phyloP scores from a whole-genome alignment of 2,888 invertebrate genomes.

The Oscheius sp. region DNA sequence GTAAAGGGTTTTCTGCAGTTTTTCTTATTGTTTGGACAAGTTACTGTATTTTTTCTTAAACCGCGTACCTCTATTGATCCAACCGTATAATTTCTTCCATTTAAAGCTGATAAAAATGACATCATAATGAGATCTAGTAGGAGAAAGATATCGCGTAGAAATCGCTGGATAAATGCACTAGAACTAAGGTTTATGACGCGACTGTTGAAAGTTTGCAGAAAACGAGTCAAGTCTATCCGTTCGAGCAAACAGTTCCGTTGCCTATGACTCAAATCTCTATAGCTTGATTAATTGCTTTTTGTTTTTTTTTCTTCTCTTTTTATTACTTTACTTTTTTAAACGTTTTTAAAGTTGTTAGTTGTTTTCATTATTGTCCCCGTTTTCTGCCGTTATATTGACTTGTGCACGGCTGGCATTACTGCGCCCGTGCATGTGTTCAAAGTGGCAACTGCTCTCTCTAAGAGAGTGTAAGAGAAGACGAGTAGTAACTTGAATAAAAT shows the following conservation, averaged over 20 bases:
- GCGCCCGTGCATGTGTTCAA: slow-evolving; percentile 36
- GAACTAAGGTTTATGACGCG: background rate
- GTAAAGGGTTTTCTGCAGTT: too few species aligned
- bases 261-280: background rate
- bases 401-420: slow-evolving; percentile 36
- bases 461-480: slow-evolving; percentile 28
- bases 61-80: too few species aligned
- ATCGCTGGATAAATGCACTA: too few species aligned
- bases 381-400: slow-evolving; percentile 34
- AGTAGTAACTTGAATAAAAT: slow-evolving; percentile 27
- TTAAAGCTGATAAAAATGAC: too few species aligned
- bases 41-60: too few species aligned
- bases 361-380: slow-evolving; percentile 21
- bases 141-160: too few species aligned
- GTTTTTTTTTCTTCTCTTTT: background rate
- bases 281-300: background rate
- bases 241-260: slow-evolving; percentile 23
- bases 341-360: background rate
- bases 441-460: slow-evolving; percentile 30
- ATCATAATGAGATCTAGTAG: too few species aligned
- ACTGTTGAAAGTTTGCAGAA: slow-evolving; percentile 25
- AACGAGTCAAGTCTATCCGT: slow-evolving; percentile 30
- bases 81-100: too few species aligned
- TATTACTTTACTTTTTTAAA: background rate
- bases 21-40: too few species aligned